These are phyloP conservation scores for Brachyopa scutellaris DNA, from an alignment of 2,888 invertebrate species.

Conservation along the genomic window DNA sequence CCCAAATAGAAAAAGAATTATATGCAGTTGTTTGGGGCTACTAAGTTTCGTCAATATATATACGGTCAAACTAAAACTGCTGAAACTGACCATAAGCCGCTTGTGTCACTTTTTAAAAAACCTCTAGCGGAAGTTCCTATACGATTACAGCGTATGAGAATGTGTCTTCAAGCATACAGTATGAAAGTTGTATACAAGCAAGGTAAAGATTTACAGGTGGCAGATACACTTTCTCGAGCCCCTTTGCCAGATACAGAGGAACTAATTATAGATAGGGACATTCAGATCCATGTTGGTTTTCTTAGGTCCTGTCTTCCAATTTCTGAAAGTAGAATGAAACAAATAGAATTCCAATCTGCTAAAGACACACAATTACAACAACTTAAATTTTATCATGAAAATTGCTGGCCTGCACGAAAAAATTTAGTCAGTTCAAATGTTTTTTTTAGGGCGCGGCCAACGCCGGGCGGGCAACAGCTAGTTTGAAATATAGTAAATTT, in stretches of 20 bases:
- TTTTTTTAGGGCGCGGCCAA: too few species aligned
- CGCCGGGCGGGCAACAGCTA: too few species aligned
- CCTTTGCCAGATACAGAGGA: not conserved
- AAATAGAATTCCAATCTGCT: not conserved
- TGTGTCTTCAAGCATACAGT: conserved; percentile 8
- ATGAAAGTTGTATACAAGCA: conserved; percentile 20
- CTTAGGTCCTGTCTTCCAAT: not conserved
- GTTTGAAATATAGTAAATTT: too few species aligned
- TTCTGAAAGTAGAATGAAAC: not conserved
- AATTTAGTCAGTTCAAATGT: not conserved
- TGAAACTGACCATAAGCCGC: conserved; percentile 60
- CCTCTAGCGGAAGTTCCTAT: conserved; percentile 3
- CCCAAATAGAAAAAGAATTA: conserved; percentile 75
- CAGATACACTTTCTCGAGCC: conserved; percentile 3
- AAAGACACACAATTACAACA: too few species aligned
- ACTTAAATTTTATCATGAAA: too few species aligned
- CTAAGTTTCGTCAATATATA: conserved; percentile 74
- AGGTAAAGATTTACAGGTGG: conserved; percentile 7
- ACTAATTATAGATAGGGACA: not conserved
- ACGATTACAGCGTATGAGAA: conserved; percentile 6
- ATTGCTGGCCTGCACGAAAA: too few species aligned
- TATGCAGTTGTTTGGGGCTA: conserved; percentile 76
- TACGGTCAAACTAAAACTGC: conserved; percentile 25
- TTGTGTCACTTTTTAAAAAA: conserved; percentile 10
- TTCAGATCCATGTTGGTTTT: not conserved